phyloP scores from a whole-genome alignment of 2,797 vertebrate species.

The Xenops minutus region DNA sequence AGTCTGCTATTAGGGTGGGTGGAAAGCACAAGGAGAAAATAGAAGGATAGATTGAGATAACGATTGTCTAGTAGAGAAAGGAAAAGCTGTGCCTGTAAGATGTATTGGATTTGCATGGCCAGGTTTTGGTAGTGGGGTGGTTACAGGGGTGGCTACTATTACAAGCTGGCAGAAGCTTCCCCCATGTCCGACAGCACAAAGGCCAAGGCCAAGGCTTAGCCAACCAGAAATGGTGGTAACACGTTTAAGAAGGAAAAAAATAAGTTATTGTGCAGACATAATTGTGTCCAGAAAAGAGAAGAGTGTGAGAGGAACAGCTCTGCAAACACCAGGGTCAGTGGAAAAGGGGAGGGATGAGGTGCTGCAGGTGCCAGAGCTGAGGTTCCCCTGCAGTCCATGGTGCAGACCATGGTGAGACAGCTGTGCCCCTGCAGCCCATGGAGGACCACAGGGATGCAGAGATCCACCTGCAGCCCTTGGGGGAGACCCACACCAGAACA shows the following conservation, averaged over 20 bases:
- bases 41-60: neutral
- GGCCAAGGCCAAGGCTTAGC: neutral
- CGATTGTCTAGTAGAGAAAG: neutral
- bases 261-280: neutral
- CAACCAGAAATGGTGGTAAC: neutral
- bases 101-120: neutral
- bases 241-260: too few relatives aligned
- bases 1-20: neutral
- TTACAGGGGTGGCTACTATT: neutral
- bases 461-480: neutral
- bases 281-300: neutral
- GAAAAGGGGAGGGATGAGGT: neutral
- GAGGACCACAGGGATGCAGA: neutral
- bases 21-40: neutral
- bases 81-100: neutral
- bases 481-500: neutral
- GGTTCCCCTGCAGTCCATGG: too few relatives aligned
- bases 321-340: neutral
- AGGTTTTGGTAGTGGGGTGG: neutral
- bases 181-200: neutral
- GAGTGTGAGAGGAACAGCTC: too few relatives aligned
- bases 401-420: neutral
- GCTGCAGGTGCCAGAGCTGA: accelerated
- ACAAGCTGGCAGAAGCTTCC: neutral
- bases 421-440: neutral